phyloP scores from a whole-genome alignment of 1,140 invertebrate genomes.

The Drosophila funebris region DNA sequence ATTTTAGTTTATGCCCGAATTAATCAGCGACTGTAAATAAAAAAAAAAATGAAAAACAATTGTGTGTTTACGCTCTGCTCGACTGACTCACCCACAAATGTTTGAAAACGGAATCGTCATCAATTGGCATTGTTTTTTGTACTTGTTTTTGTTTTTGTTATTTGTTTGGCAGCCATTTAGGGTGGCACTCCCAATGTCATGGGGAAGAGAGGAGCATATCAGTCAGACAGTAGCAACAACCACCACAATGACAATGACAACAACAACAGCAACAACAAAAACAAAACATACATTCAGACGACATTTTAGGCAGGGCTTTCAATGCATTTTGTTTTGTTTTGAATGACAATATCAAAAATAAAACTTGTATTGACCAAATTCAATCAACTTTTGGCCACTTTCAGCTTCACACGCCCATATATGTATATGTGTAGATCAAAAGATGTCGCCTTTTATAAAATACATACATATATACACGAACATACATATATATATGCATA shows the following conservation, averaged over 20 bases:
- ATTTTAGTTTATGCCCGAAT: slow-evolving; percentile 45
- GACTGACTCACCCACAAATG: slow-evolving; percentile 43
- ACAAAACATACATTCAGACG: slow-evolving; percentile 4
- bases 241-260: background rate
- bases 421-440: slow-evolving; percentile 28
- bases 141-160: slow-evolving; percentile 8
- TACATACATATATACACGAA: background rate
- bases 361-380: slow-evolving; percentile 42
- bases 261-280: background rate
- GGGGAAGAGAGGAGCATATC: slow-evolving; percentile 10
- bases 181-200: slow-evolving; percentile 35
- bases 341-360: slow-evolving; percentile 5
- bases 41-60: slow-evolving; percentile 18
- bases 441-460: slow-evolving; percentile 24
- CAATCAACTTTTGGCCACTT: slow-evolving; percentile 38
- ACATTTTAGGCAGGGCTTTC: slow-evolving; percentile 45
- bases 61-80: slow-evolving; percentile 17
- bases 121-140: slow-evolving; percentile 35
- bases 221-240: background rate
- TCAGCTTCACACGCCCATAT: slow-evolving; percentile 36
- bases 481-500: slow-evolving; percentile 10
- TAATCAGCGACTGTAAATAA: slow-evolving; percentile 40
- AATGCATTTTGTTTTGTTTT: slow-evolving; percentile 34
- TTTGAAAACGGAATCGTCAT: slow-evolving; percentile 42
- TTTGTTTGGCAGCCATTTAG: slow-evolving; percentile 26